Percentiles rank a stretch among this genome's conserved stretches.
Evolutionary conservation across 2,888 invertebrate genomes (phyloP).

Genomic region (Dilophus febrilis): DNA sequence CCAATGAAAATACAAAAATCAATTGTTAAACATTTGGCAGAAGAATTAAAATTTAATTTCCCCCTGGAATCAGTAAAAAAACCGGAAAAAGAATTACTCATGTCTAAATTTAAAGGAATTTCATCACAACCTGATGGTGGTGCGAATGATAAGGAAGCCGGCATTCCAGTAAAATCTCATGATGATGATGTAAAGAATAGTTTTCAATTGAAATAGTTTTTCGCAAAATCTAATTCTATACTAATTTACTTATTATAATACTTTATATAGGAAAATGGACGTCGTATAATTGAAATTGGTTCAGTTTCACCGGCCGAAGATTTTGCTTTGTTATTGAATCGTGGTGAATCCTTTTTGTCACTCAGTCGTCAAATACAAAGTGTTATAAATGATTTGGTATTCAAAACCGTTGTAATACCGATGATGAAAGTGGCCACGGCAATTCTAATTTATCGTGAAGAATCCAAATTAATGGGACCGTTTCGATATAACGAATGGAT

Average conservation of each 20-base stretch:
- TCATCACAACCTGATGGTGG: neutral
- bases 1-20: constrained; percentile 33
- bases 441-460: constrained; percentile 18
- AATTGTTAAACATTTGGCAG: constrained; percentile 31
- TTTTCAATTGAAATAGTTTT: too few species aligned
- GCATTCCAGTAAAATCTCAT: neutral
- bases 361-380: constrained; percentile 21
- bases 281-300: constrained; percentile 30
- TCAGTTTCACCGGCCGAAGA: constrained; percentile 43
- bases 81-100: constrained; percentile 19
- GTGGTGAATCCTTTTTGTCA: constrained; percentile 24
- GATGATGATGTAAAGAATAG: neutral
- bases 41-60: constrained; percentile 34
- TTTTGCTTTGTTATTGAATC: constrained; percentile 32
- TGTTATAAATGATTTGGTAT: constrained; percentile 19
- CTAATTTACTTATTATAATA: too few species aligned
- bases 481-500: constrained; percentile 8
- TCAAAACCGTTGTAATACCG: constrained; percentile 16
- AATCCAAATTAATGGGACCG: constrained; percentile 5
- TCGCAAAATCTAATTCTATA: too few species aligned
- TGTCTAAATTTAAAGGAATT: neutral
- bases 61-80: constrained; percentile 31
- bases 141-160: too few species aligned
- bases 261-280: too few species aligned
- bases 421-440: constrained; percentile 19